These are phyloP conservation scores for Mesoligia furuncula DNA, from an alignment of 2,888 invertebrate genomes.

Conservation along the genomic window DNA sequence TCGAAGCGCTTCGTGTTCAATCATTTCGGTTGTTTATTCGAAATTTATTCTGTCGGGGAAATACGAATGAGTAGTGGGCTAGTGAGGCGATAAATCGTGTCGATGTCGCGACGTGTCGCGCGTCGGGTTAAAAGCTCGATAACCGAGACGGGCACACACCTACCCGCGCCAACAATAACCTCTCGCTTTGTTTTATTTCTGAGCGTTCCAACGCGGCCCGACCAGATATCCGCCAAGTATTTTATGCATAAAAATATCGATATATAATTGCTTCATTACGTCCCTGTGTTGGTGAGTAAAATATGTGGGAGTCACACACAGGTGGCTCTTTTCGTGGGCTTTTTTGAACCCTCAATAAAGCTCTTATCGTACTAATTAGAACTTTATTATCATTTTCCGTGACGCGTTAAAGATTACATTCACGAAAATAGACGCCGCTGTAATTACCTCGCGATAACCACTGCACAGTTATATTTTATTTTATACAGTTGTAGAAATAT, in stretches of 20 bases:
- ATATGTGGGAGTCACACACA: conserved; percentile 89
- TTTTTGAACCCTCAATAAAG: conserved; percentile 57
- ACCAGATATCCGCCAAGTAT: conserved; percentile 89
- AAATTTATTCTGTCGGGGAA: conserved; percentile 87
- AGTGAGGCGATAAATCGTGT: conserved; percentile 89
- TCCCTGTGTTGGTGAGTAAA: conserved; percentile 90
- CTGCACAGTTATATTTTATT: conserved; percentile 51
- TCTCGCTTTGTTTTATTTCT: conserved; percentile 88
- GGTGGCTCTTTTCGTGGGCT: conserved; percentile 75
- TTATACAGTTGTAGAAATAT: conserved; percentile 52
- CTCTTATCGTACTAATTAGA: conserved; percentile 70
- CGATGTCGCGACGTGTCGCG: conserved; percentile 89
- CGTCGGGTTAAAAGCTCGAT: conserved; percentile 90
- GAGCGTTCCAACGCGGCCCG: conserved; percentile 80
- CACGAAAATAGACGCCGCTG: conserved; percentile 47
- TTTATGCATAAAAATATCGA: conserved; percentile 91
- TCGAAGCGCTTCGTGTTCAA: conserved; percentile 75
- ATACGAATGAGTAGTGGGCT: conserved; percentile 89
- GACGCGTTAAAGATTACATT: conserved; percentile 58
- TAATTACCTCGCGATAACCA: conserved; percentile 64
- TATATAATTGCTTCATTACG: conserved; percentile 91
- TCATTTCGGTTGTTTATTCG: conserved; percentile 84
- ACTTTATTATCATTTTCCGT: conserved; percentile 66
- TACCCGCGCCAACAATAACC: conserved; percentile 89
- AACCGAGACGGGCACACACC: conserved; percentile 88